Conservation (phyloP, 1,140 invertebrate species). For the Ips typographus region DNA sequence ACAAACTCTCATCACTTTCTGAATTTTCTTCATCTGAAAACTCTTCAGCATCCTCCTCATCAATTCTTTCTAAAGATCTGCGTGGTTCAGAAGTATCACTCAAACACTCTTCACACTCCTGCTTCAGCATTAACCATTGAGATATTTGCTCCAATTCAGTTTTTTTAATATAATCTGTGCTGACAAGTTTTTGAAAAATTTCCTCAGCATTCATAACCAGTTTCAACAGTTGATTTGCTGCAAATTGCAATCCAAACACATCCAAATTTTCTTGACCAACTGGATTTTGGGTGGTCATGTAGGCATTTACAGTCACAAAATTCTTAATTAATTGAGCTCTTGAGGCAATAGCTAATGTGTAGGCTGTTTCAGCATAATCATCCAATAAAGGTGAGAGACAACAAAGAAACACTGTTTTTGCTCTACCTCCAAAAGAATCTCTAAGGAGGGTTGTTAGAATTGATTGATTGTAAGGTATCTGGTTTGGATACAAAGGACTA, state of each 20-base stretch:
- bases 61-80: slow-evolving; percentile 63
- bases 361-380: slow-evolving; percentile 63
- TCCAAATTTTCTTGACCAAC: slow-evolving; percentile 52
- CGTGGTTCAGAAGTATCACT: slow-evolving; percentile 59
- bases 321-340: slow-evolving; percentile 65
- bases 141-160: slow-evolving; percentile 76
- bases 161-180: slow-evolving; percentile 62
- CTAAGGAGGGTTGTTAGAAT: slow-evolving; percentile 65
- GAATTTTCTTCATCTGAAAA: slow-evolving; percentile 56
- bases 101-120: slow-evolving; percentile 82
- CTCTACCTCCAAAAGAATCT: slow-evolving; percentile 69
- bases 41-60: slow-evolving; percentile 57
- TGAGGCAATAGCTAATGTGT: slow-evolving; percentile 62
- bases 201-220: slow-evolving; percentile 80
- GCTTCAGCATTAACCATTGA: slow-evolving; percentile 80
- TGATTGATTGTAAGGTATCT: slow-evolving; percentile 60
- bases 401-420: slow-evolving; percentile 66
- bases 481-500: slow-evolving; percentile 45
- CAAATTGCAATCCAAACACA: slow-evolving; percentile 75
- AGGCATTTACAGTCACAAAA: slow-evolving; percentile 67
- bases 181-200: slow-evolving; percentile 69
- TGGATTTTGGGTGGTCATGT: slow-evolving; percentile 63
- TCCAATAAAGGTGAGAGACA: slow-evolving; percentile 64
- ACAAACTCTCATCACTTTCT: slow-evolving; percentile 57
- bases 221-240: slow-evolving; percentile 78